Conservation (phyloP, 2,797 vertebrate genomes). For the Babyrousa celebensis region DNA sequence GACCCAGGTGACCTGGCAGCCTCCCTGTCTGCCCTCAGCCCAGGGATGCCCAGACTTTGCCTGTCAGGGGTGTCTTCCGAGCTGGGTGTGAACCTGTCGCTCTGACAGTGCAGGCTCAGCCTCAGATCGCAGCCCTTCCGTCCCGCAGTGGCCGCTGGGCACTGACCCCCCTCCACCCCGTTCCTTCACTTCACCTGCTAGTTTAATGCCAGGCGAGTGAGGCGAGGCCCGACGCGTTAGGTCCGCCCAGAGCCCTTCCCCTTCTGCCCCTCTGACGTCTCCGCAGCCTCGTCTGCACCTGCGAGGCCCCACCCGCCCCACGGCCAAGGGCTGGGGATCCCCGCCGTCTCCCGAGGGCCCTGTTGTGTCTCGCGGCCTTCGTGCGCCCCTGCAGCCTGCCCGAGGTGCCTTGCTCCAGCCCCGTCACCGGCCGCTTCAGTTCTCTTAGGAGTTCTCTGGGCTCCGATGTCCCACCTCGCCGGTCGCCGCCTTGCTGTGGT, state of each 20-base stretch:
- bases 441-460: not conserved
- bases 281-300: fast-evolving
- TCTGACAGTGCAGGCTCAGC: not conserved
- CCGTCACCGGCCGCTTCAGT: not conserved
- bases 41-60: not conserved
- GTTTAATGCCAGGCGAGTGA: not conserved
- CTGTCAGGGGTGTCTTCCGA: not conserved
- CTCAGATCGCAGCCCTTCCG: not conserved
- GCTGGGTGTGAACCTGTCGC: not conserved
- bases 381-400: not conserved
- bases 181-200: fast-evolving
- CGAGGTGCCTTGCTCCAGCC: too few relatives aligned
- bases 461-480: not conserved
- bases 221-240: not conserved
- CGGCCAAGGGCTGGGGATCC: fast-evolving
- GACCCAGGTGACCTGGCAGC: not conserved
- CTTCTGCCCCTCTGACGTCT: too few relatives aligned
- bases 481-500: fast-evolving
- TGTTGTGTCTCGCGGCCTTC: fast-evolving
- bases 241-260: not conserved
- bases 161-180: too few relatives aligned
- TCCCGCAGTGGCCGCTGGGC: not conserved
- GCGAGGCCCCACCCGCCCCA: fast-evolving
- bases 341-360: not conserved
- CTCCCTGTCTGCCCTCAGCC: too few relatives aligned